Evolutionary conservation across 2,797 vertebrate genomes (phyloP).

Genomic region (Premnoplex brunnescens): DNA sequence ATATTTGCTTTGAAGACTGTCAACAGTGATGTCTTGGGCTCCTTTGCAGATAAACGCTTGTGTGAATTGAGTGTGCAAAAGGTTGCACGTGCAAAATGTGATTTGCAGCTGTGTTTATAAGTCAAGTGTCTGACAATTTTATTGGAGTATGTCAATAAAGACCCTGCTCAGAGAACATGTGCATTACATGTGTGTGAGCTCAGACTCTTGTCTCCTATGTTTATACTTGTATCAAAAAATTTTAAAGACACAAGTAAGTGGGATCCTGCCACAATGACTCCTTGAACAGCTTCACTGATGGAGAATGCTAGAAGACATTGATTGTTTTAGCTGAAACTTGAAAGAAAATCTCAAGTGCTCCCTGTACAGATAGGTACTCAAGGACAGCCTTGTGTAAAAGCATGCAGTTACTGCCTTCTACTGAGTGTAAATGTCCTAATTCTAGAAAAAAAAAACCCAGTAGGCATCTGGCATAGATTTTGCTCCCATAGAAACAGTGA

Average conservation of each 20-base stretch:
- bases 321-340: neutral
- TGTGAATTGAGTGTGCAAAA: neutral
- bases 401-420: neutral
- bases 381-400: neutral
- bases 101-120: neutral
- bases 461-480: neutral
- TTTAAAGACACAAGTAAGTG: neutral
- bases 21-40: neutral
- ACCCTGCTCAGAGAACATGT: neutral
- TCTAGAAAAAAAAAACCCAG: neutral
- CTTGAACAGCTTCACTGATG: neutral
- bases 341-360: neutral
- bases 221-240: fast-evolving
- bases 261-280: neutral
- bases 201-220: neutral
- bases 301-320: neutral
- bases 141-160: neutral
- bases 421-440: neutral
- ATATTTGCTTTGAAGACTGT: neutral
- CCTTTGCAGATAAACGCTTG: neutral
- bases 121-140: neutral
- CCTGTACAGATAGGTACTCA: neutral
- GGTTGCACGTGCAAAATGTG: neutral
- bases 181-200: neutral
- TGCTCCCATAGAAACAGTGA: neutral